phyloP scores from a whole-genome alignment of 2,113 vertebrate species.

The Talpa occidentalis region DNA sequence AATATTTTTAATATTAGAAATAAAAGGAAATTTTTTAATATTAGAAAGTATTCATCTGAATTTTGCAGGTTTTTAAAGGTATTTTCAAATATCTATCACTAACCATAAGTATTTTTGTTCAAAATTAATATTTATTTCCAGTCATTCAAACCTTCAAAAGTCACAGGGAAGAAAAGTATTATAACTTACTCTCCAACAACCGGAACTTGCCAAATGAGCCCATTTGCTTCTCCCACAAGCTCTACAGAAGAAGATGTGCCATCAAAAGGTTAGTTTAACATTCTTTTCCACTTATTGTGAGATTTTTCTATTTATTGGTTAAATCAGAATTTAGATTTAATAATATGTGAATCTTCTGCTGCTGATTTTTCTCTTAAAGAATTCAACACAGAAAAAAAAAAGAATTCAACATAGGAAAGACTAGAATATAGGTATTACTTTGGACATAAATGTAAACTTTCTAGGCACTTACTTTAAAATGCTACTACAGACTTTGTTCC shows the following conservation, averaged over 20 bases:
- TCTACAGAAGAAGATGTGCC: constrained; percentile 19
- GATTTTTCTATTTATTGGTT: constrained; percentile 71
- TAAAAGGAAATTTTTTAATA: too few relatives aligned
- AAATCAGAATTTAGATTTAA: constrained; percentile 72
- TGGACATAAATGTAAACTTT: constrained; percentile 61
- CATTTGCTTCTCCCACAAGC: constrained; percentile 73
- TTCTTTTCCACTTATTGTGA: constrained; percentile 46
- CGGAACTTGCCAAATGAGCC: constrained; percentile 85
- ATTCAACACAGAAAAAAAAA: constrained; percentile 57
- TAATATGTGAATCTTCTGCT: constrained; percentile 37
- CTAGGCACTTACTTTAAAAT: constrained; percentile 63
- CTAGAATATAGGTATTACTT: not conserved
- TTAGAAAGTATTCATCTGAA: constrained; percentile 26
- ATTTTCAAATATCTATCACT: constrained; percentile 49
- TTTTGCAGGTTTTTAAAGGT: constrained; percentile 49
- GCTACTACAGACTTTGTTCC: constrained; percentile 67
- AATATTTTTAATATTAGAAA: too few relatives aligned
- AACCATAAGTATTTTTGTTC: constrained; percentile 52
- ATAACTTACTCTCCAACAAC: constrained; percentile 86
- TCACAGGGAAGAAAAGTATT: not conserved
- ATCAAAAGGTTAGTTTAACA: constrained; percentile 83
- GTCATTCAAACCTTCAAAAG: constrained; percentile 54
- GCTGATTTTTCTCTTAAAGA: constrained; percentile 59
- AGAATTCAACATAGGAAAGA: constrained; percentile 58
- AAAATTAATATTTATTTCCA: constrained; percentile 74